phyloP scores from a whole-genome alignment of 2,797 vertebrate species.

The Decapterus maruadsi region DNA sequence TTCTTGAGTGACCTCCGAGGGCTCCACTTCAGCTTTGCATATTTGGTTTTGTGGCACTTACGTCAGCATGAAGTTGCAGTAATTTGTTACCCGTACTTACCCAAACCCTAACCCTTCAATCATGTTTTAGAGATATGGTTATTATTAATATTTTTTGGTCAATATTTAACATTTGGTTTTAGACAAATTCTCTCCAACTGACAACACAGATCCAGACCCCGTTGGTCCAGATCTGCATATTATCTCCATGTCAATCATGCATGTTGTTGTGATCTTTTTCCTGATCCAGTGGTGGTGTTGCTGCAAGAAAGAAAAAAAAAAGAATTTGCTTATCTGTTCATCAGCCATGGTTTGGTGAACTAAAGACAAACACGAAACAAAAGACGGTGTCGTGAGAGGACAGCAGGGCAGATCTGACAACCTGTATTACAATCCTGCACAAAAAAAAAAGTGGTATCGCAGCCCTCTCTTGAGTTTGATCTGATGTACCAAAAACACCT shows the following conservation, averaged over 20 bases:
- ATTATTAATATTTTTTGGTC: background rate
- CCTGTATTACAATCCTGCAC: background rate
- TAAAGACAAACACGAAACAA: background rate
- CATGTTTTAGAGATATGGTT: background rate
- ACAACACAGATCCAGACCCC: background rate
- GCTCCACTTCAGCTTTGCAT: background rate
- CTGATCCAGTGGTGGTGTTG: background rate
- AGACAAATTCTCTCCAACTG: background rate
- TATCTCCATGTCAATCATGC: background rate
- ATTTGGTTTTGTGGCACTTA: background rate
- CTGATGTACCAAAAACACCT: background rate
- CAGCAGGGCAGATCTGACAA: background rate
- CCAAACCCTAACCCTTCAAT: background rate
- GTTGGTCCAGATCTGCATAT: no score
- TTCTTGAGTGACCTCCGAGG: background rate
- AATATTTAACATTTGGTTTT: background rate
- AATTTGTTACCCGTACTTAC: no score
- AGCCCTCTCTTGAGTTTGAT: background rate
- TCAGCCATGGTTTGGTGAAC: background rate
- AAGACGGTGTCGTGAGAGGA: background rate
- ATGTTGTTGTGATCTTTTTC: background rate
- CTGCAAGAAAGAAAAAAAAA: background rate
- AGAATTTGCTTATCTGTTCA: background rate
- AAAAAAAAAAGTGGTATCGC: constrained; percentile 8
- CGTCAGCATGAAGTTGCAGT: no score